Evolutionary conservation across 2,113 vertebrate species (phyloP), one percentile per base, ranked within the genome.

Genomic region (Ivindomyrus marchei): DNA sequence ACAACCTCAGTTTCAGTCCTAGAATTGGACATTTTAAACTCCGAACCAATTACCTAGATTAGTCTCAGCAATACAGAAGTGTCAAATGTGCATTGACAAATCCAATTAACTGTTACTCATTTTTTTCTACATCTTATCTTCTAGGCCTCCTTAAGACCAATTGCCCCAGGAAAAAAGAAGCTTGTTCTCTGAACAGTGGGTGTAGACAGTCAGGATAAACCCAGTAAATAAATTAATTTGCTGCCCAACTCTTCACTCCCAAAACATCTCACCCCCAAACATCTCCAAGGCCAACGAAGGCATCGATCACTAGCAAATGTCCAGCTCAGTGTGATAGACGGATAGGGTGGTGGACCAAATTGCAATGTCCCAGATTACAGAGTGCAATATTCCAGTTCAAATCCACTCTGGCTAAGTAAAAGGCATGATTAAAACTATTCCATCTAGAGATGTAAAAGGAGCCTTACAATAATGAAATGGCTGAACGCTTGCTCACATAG

Each of bases 41-140:
- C 27, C 49, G 45, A n/a, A 10, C 85, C 91, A 93, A 95, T 93
- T 93, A 87, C 90, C 89, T 91, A 88, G 89, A 91, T 94, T 93
- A 92, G 91, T 91, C 84, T 80, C 58, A 91, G 90, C 70, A 90
- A 91, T 91, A 92, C 84, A 90, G 89, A 53, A 52, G 93, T 92
- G 90, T 84, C 53, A 92, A 91, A 93, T 93, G 91, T 93, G 46
- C 77, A 93, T 92, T 92, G 90, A 94, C 80, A 91, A 89, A 93
- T 91, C 88, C 85, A 85, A 62, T 93, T 93, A 93, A 92, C 58
- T 90, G 52, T 91, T 88, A 92, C 92, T 95, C 84, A 87, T 95
- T 94, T 93, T 90, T 86, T 92, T 89, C 90, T 89, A 87, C 91
- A n/a, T n/a, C 8, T 91, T 62, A 31, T 89, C 21, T 58, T 90